phyloP scores from a whole-genome alignment of 2,797 vertebrate genomes.

The Xenops minutus region DNA sequence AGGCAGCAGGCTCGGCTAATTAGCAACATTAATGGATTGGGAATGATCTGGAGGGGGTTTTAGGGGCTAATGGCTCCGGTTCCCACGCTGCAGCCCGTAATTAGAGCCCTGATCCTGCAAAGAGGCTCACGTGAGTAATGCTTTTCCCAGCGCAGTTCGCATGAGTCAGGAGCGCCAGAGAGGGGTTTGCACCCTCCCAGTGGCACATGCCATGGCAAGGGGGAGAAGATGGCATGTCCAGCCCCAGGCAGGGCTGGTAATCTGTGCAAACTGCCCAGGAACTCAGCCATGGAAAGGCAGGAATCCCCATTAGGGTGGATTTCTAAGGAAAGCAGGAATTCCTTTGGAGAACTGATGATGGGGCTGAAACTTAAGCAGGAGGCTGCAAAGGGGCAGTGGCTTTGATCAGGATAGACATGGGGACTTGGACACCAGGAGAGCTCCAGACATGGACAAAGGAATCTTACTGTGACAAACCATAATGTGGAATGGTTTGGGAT shows the following conservation, averaged over 20 bases:
- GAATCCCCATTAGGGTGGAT: no score
- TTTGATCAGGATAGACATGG: neutral
- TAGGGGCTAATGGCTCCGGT: neutral
- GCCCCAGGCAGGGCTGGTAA: rapidly evolving
- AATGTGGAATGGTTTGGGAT: neutral
- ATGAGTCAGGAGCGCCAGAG: neutral
- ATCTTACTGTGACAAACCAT: neutral
- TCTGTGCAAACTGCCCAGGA: rapidly evolving
- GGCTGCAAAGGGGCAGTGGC: neutral
- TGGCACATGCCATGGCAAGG: rapidly evolving
- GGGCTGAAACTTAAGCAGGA: rapidly evolving
- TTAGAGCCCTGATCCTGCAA: constrained; percentile 12
- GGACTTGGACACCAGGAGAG: rapidly evolving
- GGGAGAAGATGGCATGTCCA: rapidly evolving
- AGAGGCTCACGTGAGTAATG: neutral
- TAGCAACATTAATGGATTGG: neutral
- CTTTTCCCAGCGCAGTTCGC: neutral
- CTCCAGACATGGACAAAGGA: rapidly evolving
- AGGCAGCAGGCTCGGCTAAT: constrained; percentile 1
- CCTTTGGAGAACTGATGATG: rapidly evolving
- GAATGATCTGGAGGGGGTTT: neutral
- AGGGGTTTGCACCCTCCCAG: rapidly evolving
- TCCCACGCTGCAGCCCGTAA: constrained; percentile 34
- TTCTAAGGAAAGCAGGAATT: neutral
- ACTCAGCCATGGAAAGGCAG: rapidly evolving